Evolutionary conservation across 1,140 invertebrate genomes (phyloP).

Genomic region (Philotrypesis tridentata): DNA sequence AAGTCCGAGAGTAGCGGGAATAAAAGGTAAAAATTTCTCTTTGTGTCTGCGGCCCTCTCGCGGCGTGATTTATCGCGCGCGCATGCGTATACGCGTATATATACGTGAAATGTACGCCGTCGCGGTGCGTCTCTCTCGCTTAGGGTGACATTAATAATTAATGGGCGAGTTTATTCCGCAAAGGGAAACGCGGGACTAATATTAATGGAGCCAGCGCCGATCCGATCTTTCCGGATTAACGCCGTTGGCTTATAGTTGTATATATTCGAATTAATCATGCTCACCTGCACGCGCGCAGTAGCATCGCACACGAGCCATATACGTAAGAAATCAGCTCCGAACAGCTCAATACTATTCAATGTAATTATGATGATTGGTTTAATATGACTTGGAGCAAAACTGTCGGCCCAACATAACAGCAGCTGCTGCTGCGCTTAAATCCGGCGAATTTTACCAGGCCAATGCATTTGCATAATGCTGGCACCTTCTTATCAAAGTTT

Average conservation of each 20-base stretch:
- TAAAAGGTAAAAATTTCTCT: slow-evolving; percentile 33
- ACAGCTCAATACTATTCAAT: too few species aligned
- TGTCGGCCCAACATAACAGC: too few species aligned
- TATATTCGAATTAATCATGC: not conserved
- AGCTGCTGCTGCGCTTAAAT: too few species aligned
- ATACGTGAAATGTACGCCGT: not conserved
- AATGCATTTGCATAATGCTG: too few species aligned
- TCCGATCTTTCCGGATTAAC: not conserved
- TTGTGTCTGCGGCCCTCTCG: slow-evolving; percentile 17
- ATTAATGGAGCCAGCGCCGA: slow-evolving; percentile 56
- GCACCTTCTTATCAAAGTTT: too few species aligned
- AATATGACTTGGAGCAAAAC: too few species aligned
- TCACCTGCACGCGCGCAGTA: too few species aligned
- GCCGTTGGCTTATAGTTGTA: not conserved
- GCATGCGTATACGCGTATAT: too few species aligned
- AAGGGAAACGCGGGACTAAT: slow-evolving; percentile 19
- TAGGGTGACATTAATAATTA: slow-evolving; percentile 54
- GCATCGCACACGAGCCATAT: too few species aligned
- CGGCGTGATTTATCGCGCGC: slow-evolving; percentile 52
- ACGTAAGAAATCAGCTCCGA: too few species aligned
- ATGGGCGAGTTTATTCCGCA: slow-evolving; percentile 29
- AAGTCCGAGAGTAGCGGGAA: slow-evolving; percentile 34
- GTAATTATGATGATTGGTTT: too few species aligned
- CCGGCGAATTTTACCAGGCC: too few species aligned
- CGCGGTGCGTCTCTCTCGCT: not conserved